Conservation (phyloP, 2,113 vertebrate species). For the Alethe diademata region DNA sequence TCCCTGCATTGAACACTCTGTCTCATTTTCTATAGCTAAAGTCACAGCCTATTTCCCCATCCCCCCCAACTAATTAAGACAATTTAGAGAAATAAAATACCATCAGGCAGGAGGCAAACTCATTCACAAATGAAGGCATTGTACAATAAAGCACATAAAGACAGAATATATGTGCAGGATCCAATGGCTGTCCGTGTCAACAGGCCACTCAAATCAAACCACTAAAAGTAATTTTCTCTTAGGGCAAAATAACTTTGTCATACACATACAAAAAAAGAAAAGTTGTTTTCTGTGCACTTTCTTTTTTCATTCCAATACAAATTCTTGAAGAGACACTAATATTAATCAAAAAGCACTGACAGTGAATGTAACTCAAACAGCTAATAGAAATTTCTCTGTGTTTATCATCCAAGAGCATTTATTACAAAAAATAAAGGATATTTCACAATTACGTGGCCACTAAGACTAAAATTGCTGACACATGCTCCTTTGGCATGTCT, state of each 20-base stretch:
- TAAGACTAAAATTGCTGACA: conserved; percentile 24
- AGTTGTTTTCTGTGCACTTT: not conserved
- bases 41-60: not conserved
- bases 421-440: not conserved
- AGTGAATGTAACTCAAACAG: not conserved
- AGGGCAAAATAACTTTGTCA: not conserved
- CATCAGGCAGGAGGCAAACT: not conserved
- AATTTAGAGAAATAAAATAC: not conserved
- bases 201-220: not conserved
- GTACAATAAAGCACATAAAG: not conserved
- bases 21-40: not conserved
- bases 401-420: not conserved
- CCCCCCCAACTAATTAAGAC: not conserved
- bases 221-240: not conserved
- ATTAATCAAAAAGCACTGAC: not conserved
- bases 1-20: not conserved
- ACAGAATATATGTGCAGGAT: not conserved
- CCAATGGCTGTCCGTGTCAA: not conserved
- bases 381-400: not conserved
- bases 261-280: not conserved
- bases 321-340: not conserved
- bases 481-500: not conserved
- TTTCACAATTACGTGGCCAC: not conserved
- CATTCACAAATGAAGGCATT: not conserved
- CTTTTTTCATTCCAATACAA: not conserved